These are phyloP conservation scores for Caligus rogercresseyi DNA, from an alignment of 1,140 invertebrate species.

Conservation along the genomic window DNA sequence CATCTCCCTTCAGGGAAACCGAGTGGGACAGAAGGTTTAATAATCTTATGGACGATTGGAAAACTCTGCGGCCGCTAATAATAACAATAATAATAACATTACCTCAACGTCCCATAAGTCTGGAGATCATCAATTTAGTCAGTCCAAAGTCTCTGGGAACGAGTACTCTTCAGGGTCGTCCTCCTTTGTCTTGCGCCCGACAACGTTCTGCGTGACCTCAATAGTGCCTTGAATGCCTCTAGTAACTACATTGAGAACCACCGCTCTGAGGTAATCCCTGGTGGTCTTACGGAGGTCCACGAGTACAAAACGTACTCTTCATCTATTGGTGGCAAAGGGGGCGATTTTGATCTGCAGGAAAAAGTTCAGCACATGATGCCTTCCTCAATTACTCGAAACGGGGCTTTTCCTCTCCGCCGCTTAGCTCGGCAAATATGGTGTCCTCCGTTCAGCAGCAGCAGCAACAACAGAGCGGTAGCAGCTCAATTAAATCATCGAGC, in stretches of 20 bases:
- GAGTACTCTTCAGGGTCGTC: background rate
- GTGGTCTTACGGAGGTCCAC: background rate
- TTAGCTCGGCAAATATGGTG: conserved; percentile 10
- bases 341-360: conserved; percentile 6
- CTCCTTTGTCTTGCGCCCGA: background rate
- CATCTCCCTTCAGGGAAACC: conserved; percentile 11
- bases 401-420: background rate
- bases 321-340: background rate
- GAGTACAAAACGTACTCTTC: conserved; percentile 10
- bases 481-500: background rate
- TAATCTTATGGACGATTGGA: conserved; percentile 18
- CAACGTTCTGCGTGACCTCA: conserved; percentile 8
- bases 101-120: too few relatives aligned
- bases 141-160: background rate
- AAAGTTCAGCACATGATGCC: conserved; percentile 18
- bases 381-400: background rate
- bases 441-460: conserved; percentile 5
- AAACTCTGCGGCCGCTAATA: conserved; percentile 10
- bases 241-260: conserved; percentile 15
- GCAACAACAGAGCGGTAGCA: background rate
- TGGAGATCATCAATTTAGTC: too few relatives aligned
- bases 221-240: conserved; percentile 8
- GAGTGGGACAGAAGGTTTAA: conserved; percentile 17
- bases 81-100: background rate
- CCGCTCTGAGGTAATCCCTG: background rate